Base-by-base conservation (phyloP, 2,113 vertebrate genomes). In the Campylorhamphus procurvoides region DNA sequence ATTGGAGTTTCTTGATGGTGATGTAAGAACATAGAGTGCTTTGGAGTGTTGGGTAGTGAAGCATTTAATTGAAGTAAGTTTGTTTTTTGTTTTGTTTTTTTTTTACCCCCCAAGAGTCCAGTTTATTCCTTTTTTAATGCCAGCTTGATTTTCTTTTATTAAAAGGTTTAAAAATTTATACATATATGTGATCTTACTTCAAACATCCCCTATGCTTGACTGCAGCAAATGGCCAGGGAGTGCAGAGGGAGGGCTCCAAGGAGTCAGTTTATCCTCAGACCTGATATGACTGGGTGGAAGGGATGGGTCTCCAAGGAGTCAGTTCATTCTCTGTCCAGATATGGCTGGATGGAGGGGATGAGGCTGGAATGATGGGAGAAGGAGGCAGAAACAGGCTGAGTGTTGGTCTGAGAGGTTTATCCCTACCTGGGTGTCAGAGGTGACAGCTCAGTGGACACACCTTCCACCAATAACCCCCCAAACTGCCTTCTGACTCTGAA, bases 21-120 rank as follows among this genome's bases (percentile, higher is more conserved):
- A 12, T 95, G 89, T 96, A 92, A 96, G 79, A 91, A 79, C 90
- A 4, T 67, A 94, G 84, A 96, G 44, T 67, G 60, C 94, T 96
- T 95, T 94, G 94, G 90, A 93, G 90, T 94, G 80, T 91, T 94
- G 87, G 47, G 90, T 91, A 93, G 90, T 87, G 90, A 91, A 95
- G 79, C 88, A 3, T 93, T 94, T 93, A 74, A 89, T 84, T 89
- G 90, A 94, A 96, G 90, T 87, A 95, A 93, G 84, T 96, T 96
- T 84, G 89, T 7, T 23, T 90, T 85, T 90, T 62, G 62, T 90
- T 77, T 90, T 77, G 33, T n/a, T 81, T 80, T 87, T 80, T 73
- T 14, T 19, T 10, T n/a, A 19, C 10, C 8, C n/a, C 42, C 40
- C 56, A 67, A 50, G 94, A 77, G 68, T n/a, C 37, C 46, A 66